phyloP scores from a whole-genome alignment of 2,888 invertebrate genomes.

The Rhaphigaster nebulosa region DNA sequence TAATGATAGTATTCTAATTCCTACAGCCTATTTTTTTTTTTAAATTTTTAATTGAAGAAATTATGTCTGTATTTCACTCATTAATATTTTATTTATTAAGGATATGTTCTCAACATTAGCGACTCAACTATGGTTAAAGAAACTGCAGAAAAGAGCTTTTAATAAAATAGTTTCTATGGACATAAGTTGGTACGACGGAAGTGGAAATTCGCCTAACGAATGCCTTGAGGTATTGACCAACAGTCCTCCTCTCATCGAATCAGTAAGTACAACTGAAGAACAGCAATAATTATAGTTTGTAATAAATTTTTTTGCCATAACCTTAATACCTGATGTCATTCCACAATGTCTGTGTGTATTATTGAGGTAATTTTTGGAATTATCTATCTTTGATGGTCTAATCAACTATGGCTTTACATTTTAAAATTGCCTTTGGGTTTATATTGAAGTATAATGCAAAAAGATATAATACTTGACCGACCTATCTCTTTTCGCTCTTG shows the following conservation, averaged over 20 bases:
- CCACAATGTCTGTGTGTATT: too few species aligned
- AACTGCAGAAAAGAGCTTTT: slow-evolving; percentile 69
- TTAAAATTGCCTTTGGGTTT: too few species aligned
- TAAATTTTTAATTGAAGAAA: too few species aligned
- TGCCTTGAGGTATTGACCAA: slow-evolving; percentile 33
- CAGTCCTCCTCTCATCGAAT: slow-evolving; percentile 43
- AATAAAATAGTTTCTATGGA: slow-evolving; percentile 69
- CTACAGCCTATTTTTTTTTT: too few species aligned
- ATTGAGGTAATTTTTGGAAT: too few species aligned
- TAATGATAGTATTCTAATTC: too few species aligned
- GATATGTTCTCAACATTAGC: slow-evolving; percentile 65
- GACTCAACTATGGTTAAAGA: slow-evolving; percentile 67
- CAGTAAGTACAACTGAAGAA: neutral
- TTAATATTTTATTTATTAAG: slow-evolving; percentile 55
- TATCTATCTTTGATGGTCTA: neutral
- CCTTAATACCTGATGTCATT: too few species aligned
- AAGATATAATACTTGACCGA: too few species aligned
- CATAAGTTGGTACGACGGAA: slow-evolving; percentile 69
- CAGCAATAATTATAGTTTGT: neutral
- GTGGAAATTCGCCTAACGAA: slow-evolving; percentile 67
- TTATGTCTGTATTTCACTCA: too few species aligned
- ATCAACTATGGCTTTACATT: neutral
- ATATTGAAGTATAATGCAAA: too few species aligned
- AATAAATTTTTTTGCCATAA: neutral
- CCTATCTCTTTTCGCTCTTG: too few species aligned